Evolutionary conservation across 92 coral and sea anemone species (phyloP).

Genomic region (Palythoa heliodiscus): DNA sequence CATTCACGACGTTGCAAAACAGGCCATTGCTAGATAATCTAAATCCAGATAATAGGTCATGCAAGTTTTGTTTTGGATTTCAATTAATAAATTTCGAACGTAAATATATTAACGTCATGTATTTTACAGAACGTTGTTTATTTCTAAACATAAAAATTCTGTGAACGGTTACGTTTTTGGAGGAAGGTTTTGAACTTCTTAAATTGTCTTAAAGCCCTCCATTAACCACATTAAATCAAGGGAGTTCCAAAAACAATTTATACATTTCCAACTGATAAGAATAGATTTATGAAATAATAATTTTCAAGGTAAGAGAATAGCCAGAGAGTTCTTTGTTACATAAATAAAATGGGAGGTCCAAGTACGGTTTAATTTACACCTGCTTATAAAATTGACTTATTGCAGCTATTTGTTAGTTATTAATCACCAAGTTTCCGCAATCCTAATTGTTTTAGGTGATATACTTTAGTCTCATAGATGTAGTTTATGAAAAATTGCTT

Average conservation of each 20-base stretch:
- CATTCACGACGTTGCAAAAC: neutral
- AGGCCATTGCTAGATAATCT: slow-evolving; percentile 11
- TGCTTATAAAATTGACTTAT: neutral
- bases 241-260: neutral
- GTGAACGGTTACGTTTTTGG: neutral
- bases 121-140: neutral
- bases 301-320: neutral
- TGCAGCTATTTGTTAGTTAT: no score
- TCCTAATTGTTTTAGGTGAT: no score
- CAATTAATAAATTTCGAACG: neutral
- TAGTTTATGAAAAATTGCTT: no score
- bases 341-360: neutral
- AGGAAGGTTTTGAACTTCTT: neutral
- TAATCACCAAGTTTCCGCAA: no score
- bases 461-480: no score
- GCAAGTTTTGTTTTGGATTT: neutral
- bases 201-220: neutral
- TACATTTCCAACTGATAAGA: neutral
- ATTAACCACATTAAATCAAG: neutral
- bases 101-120: neutral
- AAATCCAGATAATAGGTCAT: neutral
- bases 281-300: no score
- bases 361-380: neutral
- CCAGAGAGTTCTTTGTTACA: neutral
- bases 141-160: neutral